Conservation (phyloP, 2,888 invertebrate genomes). For the Pyrrhia umbra region DNA sequence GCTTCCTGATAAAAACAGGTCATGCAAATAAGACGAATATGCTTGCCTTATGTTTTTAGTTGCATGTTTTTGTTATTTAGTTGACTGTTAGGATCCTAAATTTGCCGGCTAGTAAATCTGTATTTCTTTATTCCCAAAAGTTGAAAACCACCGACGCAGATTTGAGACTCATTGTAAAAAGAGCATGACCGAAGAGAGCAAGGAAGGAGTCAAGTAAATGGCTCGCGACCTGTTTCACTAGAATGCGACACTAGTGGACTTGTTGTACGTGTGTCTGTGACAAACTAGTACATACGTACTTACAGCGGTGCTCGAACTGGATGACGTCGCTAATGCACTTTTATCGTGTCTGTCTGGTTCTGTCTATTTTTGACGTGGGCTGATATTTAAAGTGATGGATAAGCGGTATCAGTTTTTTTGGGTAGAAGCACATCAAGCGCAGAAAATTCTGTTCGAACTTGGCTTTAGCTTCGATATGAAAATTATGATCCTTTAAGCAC, state of each 20-base stretch:
- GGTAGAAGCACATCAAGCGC: no score
- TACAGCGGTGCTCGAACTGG: not conserved
- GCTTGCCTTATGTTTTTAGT: no score
- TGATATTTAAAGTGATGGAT: not conserved
- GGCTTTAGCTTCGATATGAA: not conserved
- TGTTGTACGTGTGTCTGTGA: conserved; percentile 25
- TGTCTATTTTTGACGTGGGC: not conserved
- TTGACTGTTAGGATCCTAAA: not conserved
- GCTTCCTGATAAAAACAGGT: not conserved
- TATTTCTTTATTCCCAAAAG: conserved; percentile 9
- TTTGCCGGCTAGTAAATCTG: not conserved
- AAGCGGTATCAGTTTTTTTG: no score
- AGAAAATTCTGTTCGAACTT: not conserved
- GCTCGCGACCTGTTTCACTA: conserved; percentile 54
- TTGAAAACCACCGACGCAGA: conserved; percentile 7
- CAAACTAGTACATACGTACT: conserved; percentile 21
- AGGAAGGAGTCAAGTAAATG: conserved; percentile 58
- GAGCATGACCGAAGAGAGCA: conserved; percentile 17
- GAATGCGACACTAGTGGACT: conserved; percentile 60
- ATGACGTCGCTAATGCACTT: not conserved
- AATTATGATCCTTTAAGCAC: not conserved
- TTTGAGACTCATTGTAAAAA: conserved; percentile 21
- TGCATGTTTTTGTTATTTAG: not conserved
- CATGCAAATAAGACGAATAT: no score
- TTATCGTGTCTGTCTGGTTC: not conserved